Conservation (phyloP, 2,888 invertebrate species). For the Fragum fragum region DNA sequence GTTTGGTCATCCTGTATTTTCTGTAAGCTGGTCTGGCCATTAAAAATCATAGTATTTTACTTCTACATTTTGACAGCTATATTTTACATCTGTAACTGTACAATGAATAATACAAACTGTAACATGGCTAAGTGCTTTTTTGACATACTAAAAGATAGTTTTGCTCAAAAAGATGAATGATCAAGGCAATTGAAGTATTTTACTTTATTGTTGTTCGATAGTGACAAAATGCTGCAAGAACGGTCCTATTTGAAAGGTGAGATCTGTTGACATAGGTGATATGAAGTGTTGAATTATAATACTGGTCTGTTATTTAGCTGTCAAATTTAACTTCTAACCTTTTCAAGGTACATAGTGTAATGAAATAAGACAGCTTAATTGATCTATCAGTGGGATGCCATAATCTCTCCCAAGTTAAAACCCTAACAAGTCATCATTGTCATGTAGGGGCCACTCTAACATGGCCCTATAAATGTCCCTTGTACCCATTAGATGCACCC, state of each 20-base stretch:
- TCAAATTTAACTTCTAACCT: background rate
- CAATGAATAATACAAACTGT: too few relatives aligned
- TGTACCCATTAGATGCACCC: conserved; percentile 17
- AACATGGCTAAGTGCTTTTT: too few relatives aligned
- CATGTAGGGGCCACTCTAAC: conserved; percentile 24
- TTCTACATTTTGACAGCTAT: background rate
- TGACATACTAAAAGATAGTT: too few relatives aligned
- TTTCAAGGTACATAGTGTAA: background rate
- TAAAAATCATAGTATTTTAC: background rate
- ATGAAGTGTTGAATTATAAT: too few relatives aligned
- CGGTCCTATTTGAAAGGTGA: too few relatives aligned
- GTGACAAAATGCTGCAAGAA: too few relatives aligned
- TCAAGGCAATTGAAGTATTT: too few relatives aligned
- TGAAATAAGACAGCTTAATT: background rate
- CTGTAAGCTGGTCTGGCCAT: background rate
- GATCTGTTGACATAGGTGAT: too few relatives aligned
- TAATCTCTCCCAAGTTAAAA: background rate
- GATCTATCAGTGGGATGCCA: background rate
- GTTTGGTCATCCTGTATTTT: background rate
- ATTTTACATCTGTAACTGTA: too few relatives aligned
- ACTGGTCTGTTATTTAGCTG: too few relatives aligned
- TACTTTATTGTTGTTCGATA: too few relatives aligned
- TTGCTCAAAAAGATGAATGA: too few relatives aligned
- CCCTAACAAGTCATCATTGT: conserved; percentile 12
- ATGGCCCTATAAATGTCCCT: conserved; percentile 19